These are phyloP conservation scores for Scolopax rusticola DNA, from an alignment of 2,797 vertebrate species.

Conservation along the genomic window DNA sequence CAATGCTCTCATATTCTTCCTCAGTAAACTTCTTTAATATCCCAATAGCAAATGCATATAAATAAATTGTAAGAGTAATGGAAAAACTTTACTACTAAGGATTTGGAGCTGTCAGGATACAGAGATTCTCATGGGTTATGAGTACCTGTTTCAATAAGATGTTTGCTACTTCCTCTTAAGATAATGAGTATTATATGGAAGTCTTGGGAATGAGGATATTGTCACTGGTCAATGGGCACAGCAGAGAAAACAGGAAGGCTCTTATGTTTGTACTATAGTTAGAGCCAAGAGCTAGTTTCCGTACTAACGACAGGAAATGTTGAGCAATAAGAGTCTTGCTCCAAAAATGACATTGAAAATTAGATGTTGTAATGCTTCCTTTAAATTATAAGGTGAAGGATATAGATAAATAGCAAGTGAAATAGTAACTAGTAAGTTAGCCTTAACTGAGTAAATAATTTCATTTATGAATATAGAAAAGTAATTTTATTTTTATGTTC, in stretches of 20 bases:
- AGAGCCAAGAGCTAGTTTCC: slow-evolving; percentile 53
- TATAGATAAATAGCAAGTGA: background rate
- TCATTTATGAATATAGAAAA: background rate
- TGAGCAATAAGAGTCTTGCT: slow-evolving; percentile 18
- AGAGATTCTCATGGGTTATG: background rate
- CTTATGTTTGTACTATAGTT: slow-evolving; percentile 47
- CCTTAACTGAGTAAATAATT: background rate
- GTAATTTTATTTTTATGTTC: background rate
- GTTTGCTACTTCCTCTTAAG: slow-evolving; percentile 15
- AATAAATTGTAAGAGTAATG: background rate
- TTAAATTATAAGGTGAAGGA: slow-evolving; percentile 4
- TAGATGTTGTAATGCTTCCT: background rate
- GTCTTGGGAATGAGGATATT: slow-evolving; percentile 36
- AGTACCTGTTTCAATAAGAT: background rate
- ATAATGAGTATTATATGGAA: background rate
- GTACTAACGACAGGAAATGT: slow-evolving; percentile 35
- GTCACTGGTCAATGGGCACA: background rate
- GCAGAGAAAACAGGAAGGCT: slow-evolving; percentile 59
- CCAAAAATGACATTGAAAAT: slow-evolving; percentile 46
- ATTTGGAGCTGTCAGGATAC: background rate
- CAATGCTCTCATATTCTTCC: background rate
- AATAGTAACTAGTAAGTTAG: background rate
- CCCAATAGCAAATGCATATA: background rate
- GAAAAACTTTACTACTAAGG: background rate
- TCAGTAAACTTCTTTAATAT: background rate